These are phyloP conservation scores for Chaetodon trifascialis DNA, from an alignment of 2,113 vertebrate species.

Conservation along the genomic window DNA sequence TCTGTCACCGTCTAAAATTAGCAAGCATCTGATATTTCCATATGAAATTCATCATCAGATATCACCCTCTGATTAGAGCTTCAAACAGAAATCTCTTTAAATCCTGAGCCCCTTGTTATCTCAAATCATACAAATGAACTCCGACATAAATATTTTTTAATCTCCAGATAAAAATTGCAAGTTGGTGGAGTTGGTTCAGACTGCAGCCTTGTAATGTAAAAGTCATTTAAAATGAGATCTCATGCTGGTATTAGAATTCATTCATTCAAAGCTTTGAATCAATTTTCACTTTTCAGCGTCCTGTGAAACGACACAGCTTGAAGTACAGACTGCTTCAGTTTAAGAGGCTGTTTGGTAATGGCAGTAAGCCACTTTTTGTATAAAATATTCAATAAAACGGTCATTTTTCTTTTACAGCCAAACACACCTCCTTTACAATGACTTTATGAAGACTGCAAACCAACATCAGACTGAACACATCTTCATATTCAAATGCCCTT, in stretches of 20 bases:
- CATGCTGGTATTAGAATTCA: background rate
- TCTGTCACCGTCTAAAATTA: constrained; percentile 36
- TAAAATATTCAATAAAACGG: background rate
- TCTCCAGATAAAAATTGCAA: background rate
- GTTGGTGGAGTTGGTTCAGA: background rate
- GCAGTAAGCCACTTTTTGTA: background rate
- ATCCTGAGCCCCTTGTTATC: background rate
- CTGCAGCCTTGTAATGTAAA: background rate
- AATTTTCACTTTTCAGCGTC: background rate
- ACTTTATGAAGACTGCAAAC: constrained; percentile 21
- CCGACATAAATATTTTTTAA: background rate
- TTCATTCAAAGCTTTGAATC: background rate
- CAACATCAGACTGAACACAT: constrained; percentile 15
- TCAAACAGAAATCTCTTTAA: constrained; percentile 3
- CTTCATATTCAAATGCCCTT: constrained; percentile 50
- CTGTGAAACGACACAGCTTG: background rate
- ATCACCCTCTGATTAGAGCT: constrained; percentile 19
- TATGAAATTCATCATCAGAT: constrained; percentile 30
- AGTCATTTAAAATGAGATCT: background rate
- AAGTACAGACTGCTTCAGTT: background rate
- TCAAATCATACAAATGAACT: background rate
- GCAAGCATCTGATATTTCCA: constrained; percentile 19
- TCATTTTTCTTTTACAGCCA: background rate
- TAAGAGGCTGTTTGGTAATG: background rate
- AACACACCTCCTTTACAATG: background rate